Conservation (phyloP, 2,113 vertebrate species). For the Spizaetus ornatus region DNA sequence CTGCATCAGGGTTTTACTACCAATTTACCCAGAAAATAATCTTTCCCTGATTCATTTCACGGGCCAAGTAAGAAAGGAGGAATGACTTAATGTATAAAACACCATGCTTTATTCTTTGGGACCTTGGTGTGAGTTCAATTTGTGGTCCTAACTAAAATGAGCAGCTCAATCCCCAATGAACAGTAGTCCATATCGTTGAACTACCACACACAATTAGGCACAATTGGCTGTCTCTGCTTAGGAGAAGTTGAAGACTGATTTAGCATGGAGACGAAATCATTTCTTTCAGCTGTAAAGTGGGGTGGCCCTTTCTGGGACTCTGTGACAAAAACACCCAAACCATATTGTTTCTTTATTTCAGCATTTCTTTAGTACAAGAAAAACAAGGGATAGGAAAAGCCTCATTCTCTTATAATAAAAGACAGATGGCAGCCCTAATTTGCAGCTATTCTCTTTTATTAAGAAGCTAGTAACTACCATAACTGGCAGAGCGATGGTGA, state of each 20-base stretch:
- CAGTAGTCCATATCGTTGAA: conserved; percentile 41
- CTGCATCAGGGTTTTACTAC: conserved; percentile 62
- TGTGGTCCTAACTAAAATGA: conserved; percentile 63
- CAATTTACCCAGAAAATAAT: conserved; percentile 72
- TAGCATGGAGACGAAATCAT: conserved; percentile 6
- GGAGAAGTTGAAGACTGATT: conserved; percentile 48
- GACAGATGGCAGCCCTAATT: conserved; percentile 37
- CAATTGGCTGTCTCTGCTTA: conserved; percentile 59
- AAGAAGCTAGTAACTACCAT: conserved; percentile 22
- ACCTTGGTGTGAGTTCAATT: conserved; percentile 53
- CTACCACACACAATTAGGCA: conserved; percentile 64
- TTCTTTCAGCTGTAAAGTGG: conserved; percentile 12
- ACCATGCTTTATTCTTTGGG: conserved; percentile 49
- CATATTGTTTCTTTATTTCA: conserved; percentile 31
- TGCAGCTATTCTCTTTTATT: conserved; percentile 45
- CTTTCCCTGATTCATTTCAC: conserved; percentile 65
- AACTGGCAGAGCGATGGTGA: not conserved
- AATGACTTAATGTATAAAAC: conserved; percentile 51
- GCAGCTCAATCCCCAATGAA: conserved; percentile 60
- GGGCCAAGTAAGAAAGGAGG: conserved; percentile 44
- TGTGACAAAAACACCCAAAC: not conserved
- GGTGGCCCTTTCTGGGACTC: not conserved
- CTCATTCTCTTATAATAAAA: conserved; percentile 21
- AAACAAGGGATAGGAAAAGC: not conserved
- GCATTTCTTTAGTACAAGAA: not conserved